These are phyloP conservation scores for Choloepus didactylus DNA, from an alignment of 2,797 vertebrate genomes.

Conservation along the genomic window DNA sequence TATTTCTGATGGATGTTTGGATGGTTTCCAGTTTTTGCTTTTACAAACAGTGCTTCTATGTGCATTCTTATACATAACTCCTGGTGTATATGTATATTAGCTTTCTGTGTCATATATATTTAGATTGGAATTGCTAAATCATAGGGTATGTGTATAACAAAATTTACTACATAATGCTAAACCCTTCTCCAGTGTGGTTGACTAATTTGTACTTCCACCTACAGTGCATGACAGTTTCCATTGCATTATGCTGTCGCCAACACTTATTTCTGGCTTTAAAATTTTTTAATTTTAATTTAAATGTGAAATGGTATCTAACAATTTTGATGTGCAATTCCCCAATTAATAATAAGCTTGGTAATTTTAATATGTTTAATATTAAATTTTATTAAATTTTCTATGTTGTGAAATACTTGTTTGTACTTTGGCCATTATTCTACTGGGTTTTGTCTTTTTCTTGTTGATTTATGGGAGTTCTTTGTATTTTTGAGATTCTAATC, in stretches of 20 bases:
- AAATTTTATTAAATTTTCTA: not conserved
- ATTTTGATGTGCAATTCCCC: not conserved
- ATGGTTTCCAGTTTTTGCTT: not conserved
- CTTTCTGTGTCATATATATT: not conserved
- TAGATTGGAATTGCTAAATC: not conserved
- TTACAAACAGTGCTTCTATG: not conserved
- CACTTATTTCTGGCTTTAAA: not conserved
- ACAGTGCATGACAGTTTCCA: not conserved
- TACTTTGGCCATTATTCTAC: not conserved
- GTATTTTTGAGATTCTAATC: not conserved
- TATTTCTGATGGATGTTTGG: not conserved
- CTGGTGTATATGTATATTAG: not conserved
- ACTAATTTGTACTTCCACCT: not conserved
- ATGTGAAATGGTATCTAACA: not conserved
- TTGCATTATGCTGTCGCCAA: not conserved
- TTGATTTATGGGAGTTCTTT: not conserved
- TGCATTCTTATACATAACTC: not conserved
- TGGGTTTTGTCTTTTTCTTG: not conserved
- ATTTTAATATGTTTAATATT: not conserved
- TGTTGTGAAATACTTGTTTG: not conserved
- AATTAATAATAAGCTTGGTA: not conserved
- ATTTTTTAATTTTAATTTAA: not conserved
- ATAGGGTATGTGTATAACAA: not conserved
- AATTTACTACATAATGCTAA: not conserved
- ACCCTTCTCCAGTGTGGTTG: not conserved